Conservation (phyloP, 2,888 invertebrate genomes). For the Coelinius sp. region DNA sequence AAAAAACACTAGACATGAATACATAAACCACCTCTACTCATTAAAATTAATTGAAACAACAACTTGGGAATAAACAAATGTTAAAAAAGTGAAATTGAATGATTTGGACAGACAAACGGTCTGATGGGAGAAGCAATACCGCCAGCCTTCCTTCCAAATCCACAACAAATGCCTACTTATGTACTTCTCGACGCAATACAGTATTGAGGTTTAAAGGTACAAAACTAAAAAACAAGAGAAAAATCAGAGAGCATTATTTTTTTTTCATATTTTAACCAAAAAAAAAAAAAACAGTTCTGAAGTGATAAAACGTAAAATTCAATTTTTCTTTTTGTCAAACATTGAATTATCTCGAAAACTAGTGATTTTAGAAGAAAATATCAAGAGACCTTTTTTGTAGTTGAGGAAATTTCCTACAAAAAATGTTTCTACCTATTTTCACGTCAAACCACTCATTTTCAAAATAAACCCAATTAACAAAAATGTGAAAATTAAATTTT, state of each 20-base stretch:
- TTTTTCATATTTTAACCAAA: no score
- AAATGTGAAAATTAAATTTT: conserved; percentile 14
- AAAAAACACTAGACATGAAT: not conserved
- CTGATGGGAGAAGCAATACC: conserved; percentile 71
- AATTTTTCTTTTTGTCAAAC: no score
- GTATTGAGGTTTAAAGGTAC: conserved; percentile 75
- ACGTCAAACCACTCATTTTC: no score
- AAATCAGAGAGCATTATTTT: not conserved
- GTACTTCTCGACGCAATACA: conserved; percentile 77
- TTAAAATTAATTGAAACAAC: not conserved
- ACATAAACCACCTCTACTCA: not conserved
- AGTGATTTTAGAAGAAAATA: no score
- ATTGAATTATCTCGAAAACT: no score
- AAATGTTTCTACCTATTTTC: no score
- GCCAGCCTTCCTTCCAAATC: conserved; percentile 73
- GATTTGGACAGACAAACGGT: conserved; percentile 70
- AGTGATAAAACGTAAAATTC: no score
- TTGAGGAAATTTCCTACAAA: no score
- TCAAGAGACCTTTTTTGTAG: no score
- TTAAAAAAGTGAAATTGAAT: conserved; percentile 31
- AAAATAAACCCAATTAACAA: no score
- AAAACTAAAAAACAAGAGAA: conserved; percentile 46
- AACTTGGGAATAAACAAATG: not conserved
- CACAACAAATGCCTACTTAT: conserved; percentile 75
- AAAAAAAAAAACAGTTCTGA: no score